Evolutionary conservation across 1,140 invertebrate genomes (phyloP), one percentile per base, ranked within the genome.

Genomic region (Pinna nobilis): DNA sequence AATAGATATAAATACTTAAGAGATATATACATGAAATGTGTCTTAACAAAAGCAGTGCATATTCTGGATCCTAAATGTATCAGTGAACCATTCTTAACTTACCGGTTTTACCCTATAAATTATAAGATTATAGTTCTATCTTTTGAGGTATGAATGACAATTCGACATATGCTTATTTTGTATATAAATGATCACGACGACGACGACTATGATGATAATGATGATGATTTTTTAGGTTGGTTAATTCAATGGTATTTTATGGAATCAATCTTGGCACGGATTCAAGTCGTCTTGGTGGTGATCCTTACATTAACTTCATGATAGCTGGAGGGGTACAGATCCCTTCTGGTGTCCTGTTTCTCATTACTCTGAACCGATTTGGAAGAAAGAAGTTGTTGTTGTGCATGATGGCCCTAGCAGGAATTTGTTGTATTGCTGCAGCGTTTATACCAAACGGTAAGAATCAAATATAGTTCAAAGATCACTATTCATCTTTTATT

Each of bases 201-300:
- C 15, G 49, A 51, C 20, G n/a, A 50, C 28, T 7, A 18, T n/a
- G 7, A 50, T 23, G 9, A 13, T 50, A 18, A 50, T 20, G 6
- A 53, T 53, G 20, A 25, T 53, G 44, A 55, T 76, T 70, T 64
- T 59, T 78, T 78, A 94, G 93, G 94, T 95, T 95, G 82, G 93
- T 94, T 13, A 94, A 93, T 82, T 93, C 93, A 60, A 92, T 93
- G 49, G 93, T 94, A 6, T 96, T 95, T 85, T 96, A 95, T 79
- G 95, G 94, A 1, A 84, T 96, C 3, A 94, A 94, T 0, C 94
- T 94, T 91, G 94, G 94, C 80, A 93, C 94, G 1, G 93, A 92
- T 33, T 93, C n/a, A n/a, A n/a, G n/a, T n/a, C n/a, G 93, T 81
- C 90, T 96, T 44, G 93, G 92, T 23, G 94, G 94, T 4, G 93